Evolutionary conservation across 2,113 vertebrate species (phyloP), one percentile per base, ranked within the genome.

Genomic region (Chascanopsetta lugubris): DNA sequence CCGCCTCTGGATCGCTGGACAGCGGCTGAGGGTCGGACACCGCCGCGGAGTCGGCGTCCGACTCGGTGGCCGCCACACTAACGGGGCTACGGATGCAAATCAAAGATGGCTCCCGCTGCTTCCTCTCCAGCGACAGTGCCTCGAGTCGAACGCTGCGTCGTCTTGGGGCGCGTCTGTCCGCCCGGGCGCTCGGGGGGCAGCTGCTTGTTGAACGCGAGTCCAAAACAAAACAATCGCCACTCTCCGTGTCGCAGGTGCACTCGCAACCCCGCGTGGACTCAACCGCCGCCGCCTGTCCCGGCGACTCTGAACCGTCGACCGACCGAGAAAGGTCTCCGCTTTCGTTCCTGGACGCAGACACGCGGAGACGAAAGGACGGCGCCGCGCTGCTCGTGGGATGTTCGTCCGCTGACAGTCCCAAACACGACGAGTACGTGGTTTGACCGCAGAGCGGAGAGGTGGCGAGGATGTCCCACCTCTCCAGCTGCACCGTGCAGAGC

Each of bases 401-500:
- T n/a, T 38, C 30, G 20, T 60, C 21, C 10, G 61, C n/a, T 1
- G 10, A 48, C 18, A 15, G 8, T 25, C 20, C 82, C 64, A 87
- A 51, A 69, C 82, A 80, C 56, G 85, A 82, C 0, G 69, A 85
- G 63, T 48, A 65, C 12, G 51, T 42, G 3, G 77, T 75, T 22
- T 76, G 43, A 46, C 17, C 40, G 45, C 42, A 26, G 2, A 77
- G 69, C 60, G 63, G 74, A 72, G 24, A 26, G 22, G 71, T 1
- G 17, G 34, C 21, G 18, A 46, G 20, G 48, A 6, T 11, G 53
- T 80, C 38, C n/a, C 86, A 38, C 67, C 80, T 86, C 40, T 77
- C 47, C 10, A 90, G 59, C 27, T 24, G 70, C 71, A 90, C 86
- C 0, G 47, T 61, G 75, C 86, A 89, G 48, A 1, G 21, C 24